phyloP scores from a whole-genome alignment of 2,888 invertebrate genomes.

The Epirrita christyi region DNA sequence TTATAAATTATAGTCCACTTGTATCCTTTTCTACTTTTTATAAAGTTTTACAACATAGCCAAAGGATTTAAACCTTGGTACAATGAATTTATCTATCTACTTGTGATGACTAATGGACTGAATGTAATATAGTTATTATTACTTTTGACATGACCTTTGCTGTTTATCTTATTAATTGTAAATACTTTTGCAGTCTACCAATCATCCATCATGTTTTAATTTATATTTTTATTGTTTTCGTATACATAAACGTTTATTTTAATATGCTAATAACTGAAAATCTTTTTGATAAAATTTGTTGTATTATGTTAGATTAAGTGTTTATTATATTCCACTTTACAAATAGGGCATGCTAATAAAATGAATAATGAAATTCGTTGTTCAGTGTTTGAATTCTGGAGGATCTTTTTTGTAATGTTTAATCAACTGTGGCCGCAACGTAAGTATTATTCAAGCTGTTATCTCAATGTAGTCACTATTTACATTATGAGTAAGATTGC shows the following conservation, averaged over 20 bases:
- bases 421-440: slow-evolving; percentile 27
- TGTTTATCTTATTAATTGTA: slow-evolving; percentile 43
- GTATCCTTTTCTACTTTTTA: slow-evolving; percentile 32
- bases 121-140: slow-evolving; percentile 52
- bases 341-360: slow-evolving; percentile 69
- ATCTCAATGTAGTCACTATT: slow-evolving; percentile 31
- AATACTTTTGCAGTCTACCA: slow-evolving; percentile 63
- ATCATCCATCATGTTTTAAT: slow-evolving; percentile 53
- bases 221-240: slow-evolving; percentile 62
- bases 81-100: slow-evolving; percentile 61
- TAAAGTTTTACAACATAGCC: slow-evolving; percentile 51
- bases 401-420: slow-evolving; percentile 22
- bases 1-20: slow-evolving; percentile 11
- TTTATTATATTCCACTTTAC: slow-evolving; percentile 80
- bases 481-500: slow-evolving; percentile 31
- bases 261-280: slow-evolving; percentile 65
- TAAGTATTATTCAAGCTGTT: slow-evolving; percentile 34
- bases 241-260: slow-evolving; percentile 52
- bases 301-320: slow-evolving; percentile 69
- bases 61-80: slow-evolving; percentile 61
- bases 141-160: slow-evolving; percentile 27
- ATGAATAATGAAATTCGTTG: slow-evolving; percentile 73
- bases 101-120: slow-evolving; percentile 75
- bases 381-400: slow-evolving; percentile 47
- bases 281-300: slow-evolving; percentile 71